Conservation (phyloP, 2,888 invertebrate genomes). For the Melieria crassipennis region DNA sequence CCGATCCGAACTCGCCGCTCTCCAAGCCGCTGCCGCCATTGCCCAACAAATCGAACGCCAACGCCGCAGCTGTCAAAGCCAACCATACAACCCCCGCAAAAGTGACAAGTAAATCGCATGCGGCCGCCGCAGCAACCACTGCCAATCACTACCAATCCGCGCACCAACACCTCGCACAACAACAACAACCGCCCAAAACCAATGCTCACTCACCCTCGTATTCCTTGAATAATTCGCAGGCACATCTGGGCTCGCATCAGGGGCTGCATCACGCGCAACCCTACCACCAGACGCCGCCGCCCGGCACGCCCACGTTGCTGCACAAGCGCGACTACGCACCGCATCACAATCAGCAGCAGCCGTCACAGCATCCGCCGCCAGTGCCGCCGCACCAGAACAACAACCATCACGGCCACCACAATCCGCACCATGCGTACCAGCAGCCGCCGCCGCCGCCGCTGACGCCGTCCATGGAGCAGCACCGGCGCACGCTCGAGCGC, state of each 20-base stretch:
- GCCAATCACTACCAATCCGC: constrained; percentile 45
- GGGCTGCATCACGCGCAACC: constrained; percentile 59
- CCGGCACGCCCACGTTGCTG: constrained; percentile 55
- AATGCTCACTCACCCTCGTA: constrained; percentile 26
- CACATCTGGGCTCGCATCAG: constrained; percentile 46
- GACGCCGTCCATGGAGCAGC: constrained; percentile 58
- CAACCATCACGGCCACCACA: constrained; percentile 41
- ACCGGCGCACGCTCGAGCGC: constrained; percentile 61
- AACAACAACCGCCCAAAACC: constrained; percentile 20
- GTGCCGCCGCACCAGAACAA: constrained; percentile 59
- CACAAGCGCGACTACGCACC: constrained; percentile 54
- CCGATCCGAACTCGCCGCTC: constrained; percentile 46
- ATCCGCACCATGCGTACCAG: constrained; percentile 41
- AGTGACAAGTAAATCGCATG: constrained; percentile 31
- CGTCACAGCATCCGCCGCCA: constrained; percentile 52
- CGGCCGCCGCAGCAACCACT: constrained; percentile 28
- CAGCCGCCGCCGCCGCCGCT: constrained; percentile 45
- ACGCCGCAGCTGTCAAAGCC: constrained; percentile 7
- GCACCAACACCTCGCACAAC: constrained; percentile 20
- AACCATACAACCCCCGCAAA: constrained; percentile 46
- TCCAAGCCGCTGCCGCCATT: constrained; percentile 59
- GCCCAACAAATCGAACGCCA: constrained; percentile 40
- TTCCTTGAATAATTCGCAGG: constrained; percentile 39
- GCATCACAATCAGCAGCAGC: constrained; percentile 47
- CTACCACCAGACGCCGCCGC: constrained; percentile 55